Evolutionary conservation across 2,113 vertebrate genomes (phyloP), one percentile per base, ranked within the genome.

Genomic region (Anas platyrhynchos): DNA sequence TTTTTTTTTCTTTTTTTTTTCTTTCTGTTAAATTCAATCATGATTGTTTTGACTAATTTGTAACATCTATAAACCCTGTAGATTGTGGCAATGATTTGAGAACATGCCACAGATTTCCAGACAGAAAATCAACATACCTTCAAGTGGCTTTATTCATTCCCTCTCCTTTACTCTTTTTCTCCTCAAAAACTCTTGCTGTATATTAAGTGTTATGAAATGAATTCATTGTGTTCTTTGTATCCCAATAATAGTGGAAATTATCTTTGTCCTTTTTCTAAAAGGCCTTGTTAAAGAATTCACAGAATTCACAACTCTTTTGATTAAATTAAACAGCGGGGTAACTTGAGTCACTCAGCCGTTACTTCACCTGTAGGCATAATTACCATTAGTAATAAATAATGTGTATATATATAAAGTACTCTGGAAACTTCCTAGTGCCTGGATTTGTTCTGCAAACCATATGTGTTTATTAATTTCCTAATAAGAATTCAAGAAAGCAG

Each of bases 321-420:
- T 94, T 95, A 95, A 94, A 96, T 81, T 96, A 95, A 97, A 88
- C n/a, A 76, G 38, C 80, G 87, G 88, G 61, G 23, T 93, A 95
- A 23, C 65, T 83, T 46, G 62, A 94, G 31, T 93, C 43, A 41
- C 46, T 94, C 86, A 55, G 79, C 62, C 94, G n/a, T 94, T 96
- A 88, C 74, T 82, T 97, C 74, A 94, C 81, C 88, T 89, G 29
- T 78, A 92, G 82, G 80, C 71, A 83, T 79, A 96, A 93, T 95
- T 97, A 74, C 8, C 68, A 82, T 73, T 81, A 96, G 83, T 76
- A 93, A 66, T 52, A 25, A 29, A 43, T 59, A 59, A 34, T 22
- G 22, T 48, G 21, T 48, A 48, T 48, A 22, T 48, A 48, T 48
- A 48, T 48, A 48, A 72, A 65, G 71, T 93, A 88, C 44, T 88